Evolutionary conservation across 2,113 vertebrate genomes (phyloP), one percentile per base, ranked within the genome.

Genomic region (Nyctibius bracteatus): DNA sequence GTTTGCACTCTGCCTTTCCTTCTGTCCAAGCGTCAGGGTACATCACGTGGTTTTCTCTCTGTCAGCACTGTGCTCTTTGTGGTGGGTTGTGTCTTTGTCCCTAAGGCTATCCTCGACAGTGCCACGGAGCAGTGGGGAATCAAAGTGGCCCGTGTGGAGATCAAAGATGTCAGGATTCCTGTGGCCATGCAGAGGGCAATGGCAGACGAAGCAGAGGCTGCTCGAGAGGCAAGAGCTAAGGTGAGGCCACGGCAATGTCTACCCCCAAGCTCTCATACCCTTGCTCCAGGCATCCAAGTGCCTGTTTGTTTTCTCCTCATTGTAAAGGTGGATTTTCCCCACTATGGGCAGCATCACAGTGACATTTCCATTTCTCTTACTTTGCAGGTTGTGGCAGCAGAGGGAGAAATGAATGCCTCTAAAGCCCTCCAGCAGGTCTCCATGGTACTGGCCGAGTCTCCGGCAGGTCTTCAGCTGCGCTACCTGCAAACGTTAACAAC

Each of bases 161-260:
- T 99, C 86, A 99, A 98, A 91, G 99, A 99, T 2, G 98, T 99
- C 82, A 98, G 98, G 59, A 98, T 99, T 58, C 99, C 99, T 0
- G 52, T 97, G 31, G 98, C 98, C 95, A 93, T 99, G 96, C 99
- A 99, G 97, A 98, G 98, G 92, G 98, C 98, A 79, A 99, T 99
- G 99, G 99, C 99, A 1, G 98, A 99, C 0, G 98, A 99, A 96
- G 99, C 99, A 6, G 98, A 99, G 90, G 98, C 99, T 72, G 97
- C 96, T 18, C 86, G 85, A 68, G 98, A 99, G 78, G 98, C 98
- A 90, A 97, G 98, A 87, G 99, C 99, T 22, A 99, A 98, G 98
- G 99, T 99, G 77, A 97, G 95, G 71, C 35, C 21, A 3, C 2
- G 2, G 27, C 18, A 77, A 12, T 21, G 20, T 37, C 46, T 33